Evolutionary conservation across 2,797 vertebrate genomes (phyloP), one percentile per base, ranked within the genome.

Genomic region (Hoplostethus mediterraneus): DNA sequence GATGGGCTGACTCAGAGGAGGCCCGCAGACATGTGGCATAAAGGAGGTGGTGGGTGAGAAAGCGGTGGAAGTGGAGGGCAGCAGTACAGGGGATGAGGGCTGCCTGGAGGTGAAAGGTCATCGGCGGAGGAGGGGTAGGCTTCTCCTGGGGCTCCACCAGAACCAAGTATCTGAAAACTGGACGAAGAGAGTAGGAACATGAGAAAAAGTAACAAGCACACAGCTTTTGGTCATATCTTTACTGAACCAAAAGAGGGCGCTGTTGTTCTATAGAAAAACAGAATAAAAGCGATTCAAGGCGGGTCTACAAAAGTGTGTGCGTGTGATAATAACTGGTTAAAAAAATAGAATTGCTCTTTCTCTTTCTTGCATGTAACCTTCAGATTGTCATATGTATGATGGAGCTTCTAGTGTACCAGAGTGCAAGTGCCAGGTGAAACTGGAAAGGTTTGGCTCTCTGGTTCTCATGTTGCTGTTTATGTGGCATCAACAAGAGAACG

Each of bases 21-120:
- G 28, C 25, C 57, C 55, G 3, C 55, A 33, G 5, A 49, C 21
- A 71, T 17, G 52, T 92, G 81, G 14, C 17, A 66, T 10, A 87
- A 59, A 56, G 83, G 45, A 76, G 68, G 60, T 47, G 90, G 73
- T 52, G 77, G 67, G 51, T 79, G 70, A 60, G 52, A 74, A 57
- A 87, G 63, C 49, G 58, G 30, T 59, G 64, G 33, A 30, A 72
- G 63, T 25, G 62, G 55, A 11, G 67, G 68, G 49, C 66, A 66
- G 57, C 38, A 58, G 55, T 54, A 48, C 0, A 69, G 62, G 13
- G 56, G 30, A 4, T 49, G 33, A 12, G 90, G 88, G 78, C 90
- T 92, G 4, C 53, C 58, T 21, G 80, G 85, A 52, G 81, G 82
- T 21, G 86, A 91, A 67, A 75, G 38, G 44, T 93, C 90, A 0